Evolutionary conservation across 2,797 vertebrate species (phyloP), one percentile per base, ranked within the genome.

Genomic region (Hippopotamyrus pictus): DNA sequence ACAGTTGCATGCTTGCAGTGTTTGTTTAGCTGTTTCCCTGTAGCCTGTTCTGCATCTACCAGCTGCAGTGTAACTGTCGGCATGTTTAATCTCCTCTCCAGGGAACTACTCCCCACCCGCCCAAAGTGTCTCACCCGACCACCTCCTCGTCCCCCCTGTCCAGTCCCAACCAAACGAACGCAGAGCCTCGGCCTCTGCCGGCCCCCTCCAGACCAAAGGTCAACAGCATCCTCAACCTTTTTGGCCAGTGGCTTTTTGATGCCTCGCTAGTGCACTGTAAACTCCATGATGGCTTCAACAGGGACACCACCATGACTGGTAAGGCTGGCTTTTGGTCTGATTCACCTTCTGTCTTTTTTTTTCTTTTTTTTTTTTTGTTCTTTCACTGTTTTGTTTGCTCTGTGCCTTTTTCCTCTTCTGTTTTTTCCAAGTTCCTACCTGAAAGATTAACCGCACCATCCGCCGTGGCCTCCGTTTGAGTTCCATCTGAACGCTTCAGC

Each of bases 241-340:
- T 99, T 90, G 97, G 97, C 91, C 96, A 96, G 0, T 99, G 98
- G 97, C 93, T 99, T 90, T 99, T 99, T 92, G 98, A 99, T 91
- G 98, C 97, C 89, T 97, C 97, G 4, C 96, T 98, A 92, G 96
- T 97, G 92, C 96, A 97, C 93, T 97, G 95, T 96, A 97, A 97
- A 95, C 96, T 96, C 92, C 96, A 97, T 93, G 96, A 96, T 59
- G 95, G 96, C 92, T 96, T 99, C 89, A 97, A 96, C 92, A 96
- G 97, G 95, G 97, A 96, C 95, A 96, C 96, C 94, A 98, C 97
- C 95, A 98, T 99, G 97, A 99, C 98, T 59, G 98, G 98, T 99
- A 98, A 97, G 96, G 95, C 86, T 22, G 51, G 5, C 25, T 59
- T 59, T 8, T 6, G 12, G 19, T 62, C 37, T 62, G 37, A 9